Conservation (phyloP, 2,888 invertebrate species). For the Synanthedon andrenaeformis region DNA sequence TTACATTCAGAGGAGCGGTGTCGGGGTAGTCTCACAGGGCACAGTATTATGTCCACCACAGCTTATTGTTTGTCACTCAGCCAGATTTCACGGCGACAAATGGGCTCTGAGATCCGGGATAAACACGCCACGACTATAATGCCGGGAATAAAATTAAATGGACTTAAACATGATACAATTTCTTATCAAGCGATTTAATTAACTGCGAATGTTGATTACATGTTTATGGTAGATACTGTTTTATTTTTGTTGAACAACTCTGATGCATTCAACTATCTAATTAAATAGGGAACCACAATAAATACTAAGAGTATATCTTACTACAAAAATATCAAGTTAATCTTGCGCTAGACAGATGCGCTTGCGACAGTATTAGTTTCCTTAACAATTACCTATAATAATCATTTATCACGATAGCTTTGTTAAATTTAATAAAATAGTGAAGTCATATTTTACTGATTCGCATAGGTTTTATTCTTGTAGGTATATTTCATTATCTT, state of each 20-base stretch:
- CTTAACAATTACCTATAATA: too few relatives aligned
- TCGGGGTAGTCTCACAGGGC: constrained; percentile 30
- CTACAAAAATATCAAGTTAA: too few relatives aligned
- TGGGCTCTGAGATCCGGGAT: constrained; percentile 46
- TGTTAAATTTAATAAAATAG: too few relatives aligned
- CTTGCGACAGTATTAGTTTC: too few relatives aligned
- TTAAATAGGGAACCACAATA: too few relatives aligned
- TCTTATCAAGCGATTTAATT: background rate
- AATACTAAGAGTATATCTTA: too few relatives aligned
- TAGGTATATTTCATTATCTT: too few relatives aligned
- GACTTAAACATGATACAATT: constrained; percentile 4
- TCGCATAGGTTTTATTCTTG: too few relatives aligned
- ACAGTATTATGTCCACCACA: constrained; percentile 51
- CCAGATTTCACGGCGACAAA: constrained; percentile 58
- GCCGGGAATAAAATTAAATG: constrained; percentile 48
- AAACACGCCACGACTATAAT: constrained; percentile 36
- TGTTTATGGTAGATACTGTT: background rate
- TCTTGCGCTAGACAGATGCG: too few relatives aligned
- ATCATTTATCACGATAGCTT: background rate
- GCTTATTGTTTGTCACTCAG: constrained; percentile 66
- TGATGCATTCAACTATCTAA: too few relatives aligned
- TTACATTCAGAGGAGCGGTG: constrained; percentile 29
- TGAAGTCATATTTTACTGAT: too few relatives aligned
- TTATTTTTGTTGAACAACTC: too few relatives aligned
- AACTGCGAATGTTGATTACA: background rate